Evolutionary conservation across 2,888 invertebrate species (phyloP).

Genomic region (Margaritifera margaritifera): DNA sequence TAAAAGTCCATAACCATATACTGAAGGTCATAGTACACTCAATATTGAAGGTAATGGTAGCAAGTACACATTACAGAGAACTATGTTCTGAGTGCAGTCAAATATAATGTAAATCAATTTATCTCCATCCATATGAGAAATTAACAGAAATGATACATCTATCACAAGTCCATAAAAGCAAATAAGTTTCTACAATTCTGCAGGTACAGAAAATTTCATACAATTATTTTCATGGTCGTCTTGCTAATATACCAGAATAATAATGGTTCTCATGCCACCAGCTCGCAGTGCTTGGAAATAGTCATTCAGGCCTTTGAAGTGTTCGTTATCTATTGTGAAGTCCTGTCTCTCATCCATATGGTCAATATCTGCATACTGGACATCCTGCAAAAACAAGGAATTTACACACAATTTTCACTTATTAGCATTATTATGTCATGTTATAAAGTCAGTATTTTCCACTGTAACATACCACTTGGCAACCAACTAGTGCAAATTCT

Average conservation of each 20-base stretch:
- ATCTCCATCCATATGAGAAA: too few species aligned
- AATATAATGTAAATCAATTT: too few species aligned
- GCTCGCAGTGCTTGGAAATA: slow-evolving; percentile 59
- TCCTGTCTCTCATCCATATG: slow-evolving; percentile 63
- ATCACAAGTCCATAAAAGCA: neutral
- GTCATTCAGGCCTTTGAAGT: slow-evolving; percentile 57
- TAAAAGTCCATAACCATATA: too few species aligned
- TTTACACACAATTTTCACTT: neutral
- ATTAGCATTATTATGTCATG: too few species aligned
- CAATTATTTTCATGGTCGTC: neutral
- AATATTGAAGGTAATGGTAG: too few species aligned
- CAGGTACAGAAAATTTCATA: neutral
- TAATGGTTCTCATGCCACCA: slow-evolving; percentile 64
- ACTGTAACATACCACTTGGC: too few species aligned
- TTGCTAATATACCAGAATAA: slow-evolving; percentile 56
- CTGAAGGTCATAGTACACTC: too few species aligned
- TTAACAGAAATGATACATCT: too few species aligned
- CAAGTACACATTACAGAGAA: too few species aligned
- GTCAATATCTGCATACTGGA: slow-evolving; percentile 70
- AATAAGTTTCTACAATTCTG: neutral
- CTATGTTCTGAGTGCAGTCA: too few species aligned
- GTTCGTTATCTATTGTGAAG: slow-evolving; percentile 63
- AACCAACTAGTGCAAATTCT: too few species aligned
- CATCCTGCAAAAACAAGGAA: slow-evolving; percentile 52
- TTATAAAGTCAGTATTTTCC: too few species aligned